Conservation (phyloP, 2,888 invertebrate species). For the Sphaerophoria taeniata region DNA sequence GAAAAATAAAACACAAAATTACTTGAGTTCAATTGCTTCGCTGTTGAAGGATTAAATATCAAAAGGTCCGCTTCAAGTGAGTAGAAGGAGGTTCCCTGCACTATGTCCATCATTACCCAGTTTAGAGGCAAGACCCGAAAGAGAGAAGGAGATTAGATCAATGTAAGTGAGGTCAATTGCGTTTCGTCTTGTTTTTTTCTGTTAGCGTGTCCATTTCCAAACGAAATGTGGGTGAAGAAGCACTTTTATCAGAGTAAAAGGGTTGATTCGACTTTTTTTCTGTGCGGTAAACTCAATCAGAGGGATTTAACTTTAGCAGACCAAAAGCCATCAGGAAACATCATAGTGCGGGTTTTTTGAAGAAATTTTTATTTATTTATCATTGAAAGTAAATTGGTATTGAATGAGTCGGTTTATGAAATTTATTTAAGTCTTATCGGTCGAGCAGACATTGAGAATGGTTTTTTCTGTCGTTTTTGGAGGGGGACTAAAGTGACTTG, state of each 20-base stretch:
- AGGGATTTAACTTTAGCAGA: slow-evolving; percentile 51
- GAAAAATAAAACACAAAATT: slow-evolving; percentile 56
- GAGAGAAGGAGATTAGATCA: slow-evolving; percentile 49
- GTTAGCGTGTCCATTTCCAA: slow-evolving; percentile 65
- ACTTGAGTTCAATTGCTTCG: slow-evolving; percentile 74
- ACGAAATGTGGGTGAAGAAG: slow-evolving; percentile 57
- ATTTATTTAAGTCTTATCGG: slow-evolving; percentile 24
- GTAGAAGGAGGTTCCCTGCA: slow-evolving; percentile 10
- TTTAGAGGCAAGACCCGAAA: background rate
- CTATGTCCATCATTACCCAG: background rate
- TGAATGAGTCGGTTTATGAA: slow-evolving; percentile 17
- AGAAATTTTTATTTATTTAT: slow-evolving; percentile 56
- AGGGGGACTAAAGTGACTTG: slow-evolving; percentile 3
- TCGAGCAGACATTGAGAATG: slow-evolving; percentile 4
- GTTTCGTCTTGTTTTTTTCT: slow-evolving; percentile 42
- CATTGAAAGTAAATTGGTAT: slow-evolving; percentile 35
- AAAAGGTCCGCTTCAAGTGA: slow-evolving; percentile 58
- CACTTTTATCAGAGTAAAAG: slow-evolving; percentile 41
- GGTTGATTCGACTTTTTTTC: slow-evolving; percentile 35
- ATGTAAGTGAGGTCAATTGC: slow-evolving; percentile 73
- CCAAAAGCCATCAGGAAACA: slow-evolving; percentile 23
- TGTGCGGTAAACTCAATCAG: slow-evolving; percentile 30
- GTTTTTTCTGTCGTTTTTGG: background rate
- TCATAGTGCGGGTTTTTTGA: slow-evolving; percentile 56
- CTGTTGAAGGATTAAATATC: slow-evolving; percentile 67